Conservation (phyloP, 2,797 vertebrate species). For the Muraenolepis orangiensis region DNA sequence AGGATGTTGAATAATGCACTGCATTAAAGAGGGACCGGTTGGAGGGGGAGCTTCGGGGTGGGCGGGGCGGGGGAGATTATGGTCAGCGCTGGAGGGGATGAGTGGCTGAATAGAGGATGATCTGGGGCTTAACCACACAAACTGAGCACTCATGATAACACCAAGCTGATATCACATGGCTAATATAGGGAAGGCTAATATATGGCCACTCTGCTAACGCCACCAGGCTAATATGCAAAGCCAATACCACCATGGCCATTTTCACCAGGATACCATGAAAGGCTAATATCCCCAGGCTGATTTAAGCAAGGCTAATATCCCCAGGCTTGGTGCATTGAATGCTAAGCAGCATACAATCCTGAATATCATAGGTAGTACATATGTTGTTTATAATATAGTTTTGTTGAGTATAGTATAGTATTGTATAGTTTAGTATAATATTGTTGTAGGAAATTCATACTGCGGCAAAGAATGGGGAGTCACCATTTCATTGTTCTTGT, state of each 20-base stretch:
- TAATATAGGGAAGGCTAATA: conserved; percentile 46
- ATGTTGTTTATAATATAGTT: too few relatives aligned
- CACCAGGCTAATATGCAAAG: conserved; percentile 46
- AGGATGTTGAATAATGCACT: not conserved
- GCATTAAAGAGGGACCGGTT: conserved; percentile 26
- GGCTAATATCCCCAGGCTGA: not conserved
- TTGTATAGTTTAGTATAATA: too few relatives aligned
- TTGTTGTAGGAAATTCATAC: too few relatives aligned
- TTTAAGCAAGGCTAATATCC: not conserved
- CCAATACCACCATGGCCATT: not conserved
- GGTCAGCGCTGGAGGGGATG: conserved; percentile 63
- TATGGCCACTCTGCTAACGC: conserved; percentile 33
- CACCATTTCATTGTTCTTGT: too few relatives aligned
- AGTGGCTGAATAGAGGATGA: conserved; percentile 71
- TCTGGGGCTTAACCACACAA: conserved; percentile 73
- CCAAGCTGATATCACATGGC: conserved; percentile 21
- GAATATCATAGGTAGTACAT: too few relatives aligned
- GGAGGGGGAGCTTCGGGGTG: conserved; percentile 1
- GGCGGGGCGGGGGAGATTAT: conserved; percentile 70
- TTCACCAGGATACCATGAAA: not conserved
- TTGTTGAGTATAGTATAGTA: too few relatives aligned
- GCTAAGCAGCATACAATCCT: too few relatives aligned
- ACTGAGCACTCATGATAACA: conserved; percentile 70
- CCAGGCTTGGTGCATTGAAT: too few relatives aligned
- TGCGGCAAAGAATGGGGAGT: too few relatives aligned